Evolutionary conservation across 2,113 vertebrate genomes (phyloP).

Genomic region (Pionites leucogaster): DNA sequence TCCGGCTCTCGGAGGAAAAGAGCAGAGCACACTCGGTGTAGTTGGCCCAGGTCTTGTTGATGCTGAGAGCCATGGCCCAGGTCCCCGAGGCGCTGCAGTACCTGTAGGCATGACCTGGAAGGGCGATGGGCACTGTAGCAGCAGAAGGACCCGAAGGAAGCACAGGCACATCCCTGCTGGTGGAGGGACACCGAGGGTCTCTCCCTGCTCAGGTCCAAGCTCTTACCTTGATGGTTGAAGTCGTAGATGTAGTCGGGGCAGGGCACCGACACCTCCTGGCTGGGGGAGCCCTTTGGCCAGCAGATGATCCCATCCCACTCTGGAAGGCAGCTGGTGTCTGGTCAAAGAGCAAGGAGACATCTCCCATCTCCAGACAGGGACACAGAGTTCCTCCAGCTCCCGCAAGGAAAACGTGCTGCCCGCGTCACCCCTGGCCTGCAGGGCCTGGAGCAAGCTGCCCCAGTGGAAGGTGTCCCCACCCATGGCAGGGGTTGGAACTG

Average conservation of each 20-base stretch:
- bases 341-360: not conserved
- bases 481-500: no score
- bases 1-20: conserved; percentile 76
- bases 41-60: conserved; percentile 93
- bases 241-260: conserved; percentile 91
- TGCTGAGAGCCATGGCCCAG: conserved; percentile 82
- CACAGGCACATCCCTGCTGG: accelerated
- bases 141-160: accelerated
- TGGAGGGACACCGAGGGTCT: accelerated
- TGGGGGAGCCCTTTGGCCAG: conserved; percentile 81
- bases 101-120: conserved; percentile 84
- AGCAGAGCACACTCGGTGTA: conserved; percentile 87
- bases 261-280: conserved; percentile 77
- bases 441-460: not conserved
- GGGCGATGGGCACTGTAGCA: not conserved
- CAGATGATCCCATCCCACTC: conserved; percentile 94
- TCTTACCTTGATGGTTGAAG: conserved; percentile 87
- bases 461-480: no score
- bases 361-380: not conserved
- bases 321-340: conserved; percentile 79
- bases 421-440: not conserved
- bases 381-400: not conserved
- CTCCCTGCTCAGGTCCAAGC: not conserved
- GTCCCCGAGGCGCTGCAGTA: conserved; percentile 79
- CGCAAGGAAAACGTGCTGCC: accelerated